Base-by-base conservation (phyloP, 2,797 vertebrate species). In the Thunnus albacares region DNA sequence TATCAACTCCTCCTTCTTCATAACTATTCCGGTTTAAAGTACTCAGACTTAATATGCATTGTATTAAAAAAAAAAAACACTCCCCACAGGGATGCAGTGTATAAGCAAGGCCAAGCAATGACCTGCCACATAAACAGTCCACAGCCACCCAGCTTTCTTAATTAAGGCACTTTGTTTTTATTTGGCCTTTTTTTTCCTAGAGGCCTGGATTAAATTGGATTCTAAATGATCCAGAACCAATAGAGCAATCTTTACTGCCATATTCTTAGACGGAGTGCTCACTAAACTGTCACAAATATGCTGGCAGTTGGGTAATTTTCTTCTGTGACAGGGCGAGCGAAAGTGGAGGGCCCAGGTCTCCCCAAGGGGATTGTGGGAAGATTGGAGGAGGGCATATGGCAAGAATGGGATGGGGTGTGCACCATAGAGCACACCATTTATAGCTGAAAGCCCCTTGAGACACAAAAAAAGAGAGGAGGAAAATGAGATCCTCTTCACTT, bases 191-290 rank as follows among this genome's bases (percentile, higher is more conserved):
- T 30, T 87, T 92, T 80, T 81, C 82, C 84, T 84, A 52, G 75
- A 91, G 92, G 92, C 90, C 88, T 70, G 83, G 89, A 93, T 94
- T 92, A 93, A 94, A 96, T 96, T 95, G 94, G 94, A 95, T 96
- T 96, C 90, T 93, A 96, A 95, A 96, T 95, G 94, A 95, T 95
- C 94, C 94, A 94, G 94, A 95, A 95, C 95, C 88, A 75, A 94
- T 91, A 81, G 90, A 94, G 94, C 91, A 87, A 95, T 95, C 93
- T 93, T 90, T 88, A 90, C 88, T 85, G 91, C 93, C 93, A 90
- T 92, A 93, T 91, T 94, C 89, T 82, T 68, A 89, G 87, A 91
- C 70, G 20, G 77, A 87, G 89, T 57, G 93, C 83, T 88, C 90
- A 85, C 94, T 93, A 90, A 94, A 94, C 79, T 89, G 90, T 92